These are phyloP conservation scores for Limanda limanda DNA, from an alignment of 2,113 vertebrate genomes.

Conservation along the genomic window DNA sequence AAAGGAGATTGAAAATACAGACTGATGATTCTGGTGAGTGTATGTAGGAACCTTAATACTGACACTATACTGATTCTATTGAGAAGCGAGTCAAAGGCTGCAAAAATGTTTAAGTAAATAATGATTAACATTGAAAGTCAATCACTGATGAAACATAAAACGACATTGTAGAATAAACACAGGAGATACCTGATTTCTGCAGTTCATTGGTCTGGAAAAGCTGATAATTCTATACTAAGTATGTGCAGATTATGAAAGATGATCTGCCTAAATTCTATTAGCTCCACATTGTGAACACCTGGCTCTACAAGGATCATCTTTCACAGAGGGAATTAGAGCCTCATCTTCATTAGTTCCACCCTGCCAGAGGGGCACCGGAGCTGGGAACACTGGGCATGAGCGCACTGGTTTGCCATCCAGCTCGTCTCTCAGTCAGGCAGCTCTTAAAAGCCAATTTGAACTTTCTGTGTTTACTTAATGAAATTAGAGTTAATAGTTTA, in stretches of 20 bases:
- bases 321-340: not conserved
- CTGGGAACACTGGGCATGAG: not conserved
- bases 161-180: not conserved
- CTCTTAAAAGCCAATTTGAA: not conserved
- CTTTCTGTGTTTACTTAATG: not conserved
- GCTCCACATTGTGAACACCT: not conserved
- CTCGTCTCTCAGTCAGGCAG: not conserved
- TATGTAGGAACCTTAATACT: not conserved
- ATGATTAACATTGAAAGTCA: not conserved
- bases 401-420: too few species aligned
- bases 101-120: not conserved
- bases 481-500: not conserved
- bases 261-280: not conserved
- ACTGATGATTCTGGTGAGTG: not conserved
- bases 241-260: not conserved
- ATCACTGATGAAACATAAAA: not conserved
- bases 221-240: not conserved
- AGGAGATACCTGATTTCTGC: not conserved
- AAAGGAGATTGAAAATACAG: not conserved
- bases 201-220: constrained; percentile 26
- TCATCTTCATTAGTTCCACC: not conserved
- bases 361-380: not conserved
- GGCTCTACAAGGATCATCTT: not conserved
- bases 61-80: not conserved
- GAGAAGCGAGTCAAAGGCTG: not conserved